Conservation (phyloP, 2,113 vertebrate genomes). For the Bufo gargarizans region DNA sequence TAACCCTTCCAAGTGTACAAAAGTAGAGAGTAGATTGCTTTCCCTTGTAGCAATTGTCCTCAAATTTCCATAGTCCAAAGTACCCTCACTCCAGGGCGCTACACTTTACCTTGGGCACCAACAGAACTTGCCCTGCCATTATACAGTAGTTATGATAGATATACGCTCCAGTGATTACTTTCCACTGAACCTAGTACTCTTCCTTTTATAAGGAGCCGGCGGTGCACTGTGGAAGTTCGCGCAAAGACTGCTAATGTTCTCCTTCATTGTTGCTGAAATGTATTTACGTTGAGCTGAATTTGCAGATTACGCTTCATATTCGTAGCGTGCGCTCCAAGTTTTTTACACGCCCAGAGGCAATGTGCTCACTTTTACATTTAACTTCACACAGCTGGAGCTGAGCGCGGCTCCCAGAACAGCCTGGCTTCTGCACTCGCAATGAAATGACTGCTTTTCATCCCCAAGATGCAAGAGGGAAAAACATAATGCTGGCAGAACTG, state of each 20-base stretch:
- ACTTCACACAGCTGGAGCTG: slow-evolving; percentile 53
- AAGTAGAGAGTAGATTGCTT: no score
- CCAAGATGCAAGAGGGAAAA: slow-evolving; percentile 30
- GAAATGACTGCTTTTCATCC: slow-evolving; percentile 51
- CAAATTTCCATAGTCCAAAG: no score
- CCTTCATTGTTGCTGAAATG: slow-evolving; percentile 30
- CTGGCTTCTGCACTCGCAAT: slow-evolving; percentile 35
- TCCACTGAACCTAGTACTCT: not conserved
- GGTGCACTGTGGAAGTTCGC: not conserved
- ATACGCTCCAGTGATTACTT: not conserved
- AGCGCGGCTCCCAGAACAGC: slow-evolving; percentile 45
- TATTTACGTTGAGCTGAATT: slow-evolving; percentile 49
- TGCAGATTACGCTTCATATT: slow-evolving; percentile 46
- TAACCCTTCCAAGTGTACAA: no score
- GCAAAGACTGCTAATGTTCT: slow-evolving; percentile 19
- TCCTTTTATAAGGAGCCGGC: not conserved
- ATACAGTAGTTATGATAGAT: no score
- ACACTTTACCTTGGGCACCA: not conserved
- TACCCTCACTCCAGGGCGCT: no score
- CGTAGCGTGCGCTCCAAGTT: slow-evolving; percentile 45
- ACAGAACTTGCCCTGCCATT: not conserved
- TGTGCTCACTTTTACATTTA: slow-evolving; percentile 55
- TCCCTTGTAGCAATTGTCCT: no score
- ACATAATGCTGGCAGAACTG: slow-evolving; percentile 50
- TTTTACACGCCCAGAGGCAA: slow-evolving; percentile 52